These are phyloP conservation scores for Hafferia zeledoni DNA, from an alignment of 2,797 vertebrate species.

Conservation along the genomic window DNA sequence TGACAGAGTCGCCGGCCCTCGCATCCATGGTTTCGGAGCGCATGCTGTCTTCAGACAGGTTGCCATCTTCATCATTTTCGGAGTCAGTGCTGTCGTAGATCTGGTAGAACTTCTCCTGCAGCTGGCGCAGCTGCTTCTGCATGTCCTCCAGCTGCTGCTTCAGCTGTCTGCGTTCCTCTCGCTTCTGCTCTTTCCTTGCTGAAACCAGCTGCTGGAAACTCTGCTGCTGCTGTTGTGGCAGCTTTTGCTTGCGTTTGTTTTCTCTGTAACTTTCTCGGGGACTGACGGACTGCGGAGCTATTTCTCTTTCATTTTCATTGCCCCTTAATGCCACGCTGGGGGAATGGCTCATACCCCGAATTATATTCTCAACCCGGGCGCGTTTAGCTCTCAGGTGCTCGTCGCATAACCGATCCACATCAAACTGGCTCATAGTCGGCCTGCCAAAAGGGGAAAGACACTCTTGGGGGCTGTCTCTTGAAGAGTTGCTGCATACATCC, in stretches of 20 bases:
- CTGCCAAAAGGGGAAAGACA: constrained; percentile 96
- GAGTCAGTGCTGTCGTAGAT: constrained; percentile 98
- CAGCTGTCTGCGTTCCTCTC: constrained; percentile 94
- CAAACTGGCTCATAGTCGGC: constrained; percentile 90
- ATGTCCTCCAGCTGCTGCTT: constrained; percentile 99
- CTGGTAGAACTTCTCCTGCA: constrained; percentile 99
- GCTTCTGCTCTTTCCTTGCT: constrained; percentile 94
- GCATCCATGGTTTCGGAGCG: constrained; percentile 87
- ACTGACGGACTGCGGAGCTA: constrained; percentile 88
- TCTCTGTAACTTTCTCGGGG: constrained; percentile 94
- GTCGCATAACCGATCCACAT: constrained; percentile 93
- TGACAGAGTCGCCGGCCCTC: constrained; percentile 80
- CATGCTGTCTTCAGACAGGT: constrained; percentile 96
- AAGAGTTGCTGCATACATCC: constrained; percentile 97
- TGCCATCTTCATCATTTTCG: constrained; percentile 93
- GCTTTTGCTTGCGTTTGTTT: constrained; percentile 98
- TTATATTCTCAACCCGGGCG: constrained; percentile 98
- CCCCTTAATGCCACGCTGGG: constrained; percentile 89
- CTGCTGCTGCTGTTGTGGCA: constrained; percentile 98
- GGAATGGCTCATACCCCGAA: constrained; percentile 98
- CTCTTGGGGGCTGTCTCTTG: constrained; percentile 96
- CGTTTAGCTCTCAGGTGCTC: constrained; percentile 98
- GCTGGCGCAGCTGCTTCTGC: constrained; percentile 99
- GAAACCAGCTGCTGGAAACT: constrained; percentile 98
- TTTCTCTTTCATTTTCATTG: constrained; percentile 89